Evolutionary conservation across 2,888 invertebrate species (phyloP), one percentile per base, ranked within the genome.

Genomic region (Ctena decussata): DNA sequence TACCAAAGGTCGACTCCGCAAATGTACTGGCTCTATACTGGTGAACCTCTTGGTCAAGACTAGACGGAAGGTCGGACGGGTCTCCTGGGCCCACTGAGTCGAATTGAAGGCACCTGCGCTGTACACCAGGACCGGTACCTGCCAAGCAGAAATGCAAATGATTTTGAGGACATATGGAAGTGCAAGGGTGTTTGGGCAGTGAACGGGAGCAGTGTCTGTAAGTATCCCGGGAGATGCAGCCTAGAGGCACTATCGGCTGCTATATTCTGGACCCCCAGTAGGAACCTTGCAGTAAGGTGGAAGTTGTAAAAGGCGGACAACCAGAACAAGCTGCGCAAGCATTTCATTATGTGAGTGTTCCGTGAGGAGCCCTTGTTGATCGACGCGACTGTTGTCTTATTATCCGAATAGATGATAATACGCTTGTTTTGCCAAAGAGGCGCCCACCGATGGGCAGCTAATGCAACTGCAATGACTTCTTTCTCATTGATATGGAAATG

Each of bases 381-480:
- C 39, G n/a, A n/a, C 18, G 71, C 35, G 32, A 71, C 71, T 30
- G 76, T 60, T 18, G 35, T 39, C 27, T 49, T 76, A 72, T 81
- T 81, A 70, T 49, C 46, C 18, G 71, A 75, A 53, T 53, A 35
- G 2, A 76, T 41, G 37, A 72, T 30, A 15, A 72, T 72, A 8
- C 39, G 27, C 39, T 73, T 79, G 73, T 73, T 79, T 12, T 18
- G 15, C 73, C 57, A 73, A 30, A n/a, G 46, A 65, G 8, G 73
- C 41, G 57, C 76, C 71, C 76, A 81, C 24, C 71, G 53, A 41
- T 53, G 60, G 0, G 49, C 57, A 1, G 81, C 70, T 5, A 81
- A 35, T 6, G 57, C 53, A 21, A 76, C 39, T 12, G 76, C 76
- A 0, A 37, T 18, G 12, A 65, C 65, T 27, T 65, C 65, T 21